Percentiles rank a stretch among this genome's conserved stretches.
phyloP scores from a whole-genome alignment of 2,888 invertebrate genomes.

The Acrobasis repandana region DNA sequence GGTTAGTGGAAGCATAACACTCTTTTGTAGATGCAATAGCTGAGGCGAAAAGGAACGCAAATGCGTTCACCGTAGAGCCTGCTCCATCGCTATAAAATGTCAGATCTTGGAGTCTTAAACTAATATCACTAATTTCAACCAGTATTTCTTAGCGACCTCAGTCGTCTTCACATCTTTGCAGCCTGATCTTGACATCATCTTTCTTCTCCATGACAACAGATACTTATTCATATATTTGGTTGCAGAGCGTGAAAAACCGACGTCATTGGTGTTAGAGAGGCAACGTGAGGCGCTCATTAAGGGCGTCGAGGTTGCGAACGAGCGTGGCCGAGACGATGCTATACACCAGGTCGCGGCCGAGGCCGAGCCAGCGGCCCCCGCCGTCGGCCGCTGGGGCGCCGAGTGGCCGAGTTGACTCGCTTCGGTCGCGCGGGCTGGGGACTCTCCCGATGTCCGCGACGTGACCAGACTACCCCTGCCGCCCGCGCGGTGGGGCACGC shows the following conservation, averaged over 20 bases:
- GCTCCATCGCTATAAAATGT: too few relatives aligned
- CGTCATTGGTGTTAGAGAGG: constrained; percentile 85
- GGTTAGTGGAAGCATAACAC: too few relatives aligned
- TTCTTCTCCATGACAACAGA: neutral
- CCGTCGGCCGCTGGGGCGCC: constrained; percentile 95
- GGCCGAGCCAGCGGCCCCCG: constrained; percentile 85
- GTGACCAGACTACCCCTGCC: constrained; percentile 53
- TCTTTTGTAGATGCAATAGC: too few relatives aligned
- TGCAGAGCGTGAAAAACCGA: constrained; percentile 89
- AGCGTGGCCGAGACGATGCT: constrained; percentile 56
- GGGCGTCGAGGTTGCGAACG: constrained; percentile 74
- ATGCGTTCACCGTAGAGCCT: too few relatives aligned
- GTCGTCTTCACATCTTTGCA: too few relatives aligned
- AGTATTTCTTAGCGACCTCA: too few relatives aligned
- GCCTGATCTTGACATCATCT: too few relatives aligned
- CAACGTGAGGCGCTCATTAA: constrained; percentile 84
- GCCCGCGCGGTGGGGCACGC: constrained; percentile 66
- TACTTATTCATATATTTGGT: constrained; percentile 32
- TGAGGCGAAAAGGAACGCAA: too few relatives aligned
- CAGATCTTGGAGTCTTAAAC: too few relatives aligned
- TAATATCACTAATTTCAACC: too few relatives aligned
- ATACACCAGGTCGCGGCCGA: constrained; percentile 63
- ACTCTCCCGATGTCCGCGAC: constrained; percentile 57
- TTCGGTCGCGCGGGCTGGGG: constrained; percentile 66
- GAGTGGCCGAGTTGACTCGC: constrained; percentile 99